These are phyloP conservation scores for Pyrrhosoma nymphula DNA, from an alignment of 2,888 invertebrate species.

Conservation along the genomic window DNA sequence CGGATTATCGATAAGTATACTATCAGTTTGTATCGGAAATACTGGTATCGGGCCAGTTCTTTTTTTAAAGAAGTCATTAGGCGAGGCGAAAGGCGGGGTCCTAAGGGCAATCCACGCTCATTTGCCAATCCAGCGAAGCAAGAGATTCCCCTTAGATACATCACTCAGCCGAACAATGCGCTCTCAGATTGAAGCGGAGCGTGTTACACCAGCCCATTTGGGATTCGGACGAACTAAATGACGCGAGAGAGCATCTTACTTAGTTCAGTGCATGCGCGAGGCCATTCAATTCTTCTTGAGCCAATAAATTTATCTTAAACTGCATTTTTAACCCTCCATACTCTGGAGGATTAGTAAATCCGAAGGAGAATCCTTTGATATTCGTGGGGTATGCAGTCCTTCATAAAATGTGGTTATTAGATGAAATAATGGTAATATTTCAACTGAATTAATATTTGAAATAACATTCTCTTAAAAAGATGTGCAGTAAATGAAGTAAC, in stretches of 20 bases:
- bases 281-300: not conserved
- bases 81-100: conserved; percentile 30
- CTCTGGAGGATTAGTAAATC: no score
- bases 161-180: not conserved
- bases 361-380: no score
- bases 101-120: not conserved
- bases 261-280: not conserved
- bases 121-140: conserved; percentile 6
- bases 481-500: no score
- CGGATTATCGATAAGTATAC: no score
- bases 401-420: no score
- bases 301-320: not conserved
- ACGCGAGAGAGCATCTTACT: not conserved
- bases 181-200: not conserved
- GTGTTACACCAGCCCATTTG: not conserved
- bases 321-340: no score
- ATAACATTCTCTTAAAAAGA: no score
- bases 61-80: not conserved
- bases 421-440: no score
- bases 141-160: not conserved
- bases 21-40: no score
- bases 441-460: no score
- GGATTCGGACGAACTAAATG: not conserved
- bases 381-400: no score
- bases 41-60: no score